Evolutionary conservation across 2,113 vertebrate species (phyloP).

Genomic region (Charina bottae): DNA sequence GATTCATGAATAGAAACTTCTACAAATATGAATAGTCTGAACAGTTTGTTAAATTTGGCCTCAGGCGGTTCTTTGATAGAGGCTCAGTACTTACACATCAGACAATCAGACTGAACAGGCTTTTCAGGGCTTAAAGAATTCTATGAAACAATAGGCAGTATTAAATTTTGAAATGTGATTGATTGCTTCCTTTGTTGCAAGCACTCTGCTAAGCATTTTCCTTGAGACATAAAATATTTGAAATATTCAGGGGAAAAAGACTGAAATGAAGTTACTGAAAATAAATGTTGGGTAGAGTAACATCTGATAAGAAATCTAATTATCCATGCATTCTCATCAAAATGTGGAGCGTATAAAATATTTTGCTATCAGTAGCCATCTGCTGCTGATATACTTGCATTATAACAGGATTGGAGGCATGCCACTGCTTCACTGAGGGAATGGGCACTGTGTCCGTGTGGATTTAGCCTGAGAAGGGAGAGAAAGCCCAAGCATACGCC

Average conservation of each 20-base stretch:
- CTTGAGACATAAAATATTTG: neutral
- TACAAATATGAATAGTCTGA: conserved; percentile 18
- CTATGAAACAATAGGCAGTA: conserved; percentile 4
- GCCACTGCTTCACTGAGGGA: neutral
- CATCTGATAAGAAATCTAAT: conserved; percentile 28
- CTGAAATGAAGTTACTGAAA: conserved; percentile 5
- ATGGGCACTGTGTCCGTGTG: neutral
- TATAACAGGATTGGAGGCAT: neutral
- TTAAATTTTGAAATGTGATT: conserved; percentile 4
- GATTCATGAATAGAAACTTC: conserved; percentile 32
- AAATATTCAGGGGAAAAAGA: conserved; percentile 25
- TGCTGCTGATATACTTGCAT: neutral
- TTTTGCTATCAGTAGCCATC: conserved; percentile 29
- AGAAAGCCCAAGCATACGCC: neutral
- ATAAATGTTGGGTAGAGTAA: conserved; percentile 33
- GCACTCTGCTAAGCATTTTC: neutral
- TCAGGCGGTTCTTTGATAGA: neutral
- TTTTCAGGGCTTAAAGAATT: conserved; percentile 9
- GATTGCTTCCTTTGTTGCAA: neutral
- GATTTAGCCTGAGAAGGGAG: neutral
- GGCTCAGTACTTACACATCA: neutral
- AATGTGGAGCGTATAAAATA: conserved; percentile 29
- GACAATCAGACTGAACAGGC: neutral
- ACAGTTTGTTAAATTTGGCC: neutral
- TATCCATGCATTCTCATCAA: conserved; percentile 39